Evolutionary conservation across 2,888 invertebrate species (phyloP).

Genomic region (Pelosia muscerda): DNA sequence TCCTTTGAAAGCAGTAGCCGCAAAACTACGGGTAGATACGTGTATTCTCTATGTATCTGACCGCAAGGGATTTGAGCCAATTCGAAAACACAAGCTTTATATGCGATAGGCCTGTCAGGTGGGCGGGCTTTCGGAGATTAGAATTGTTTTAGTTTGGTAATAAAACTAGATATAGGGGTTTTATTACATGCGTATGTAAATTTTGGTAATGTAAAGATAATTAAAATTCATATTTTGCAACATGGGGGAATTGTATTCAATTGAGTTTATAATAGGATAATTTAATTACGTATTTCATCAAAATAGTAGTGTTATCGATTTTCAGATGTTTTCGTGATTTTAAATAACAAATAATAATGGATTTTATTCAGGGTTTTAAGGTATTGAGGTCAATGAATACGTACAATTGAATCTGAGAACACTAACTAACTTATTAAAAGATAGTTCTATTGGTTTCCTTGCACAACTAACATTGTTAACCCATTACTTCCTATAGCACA

Average conservation of each 20-base stretch:
- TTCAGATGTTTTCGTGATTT: too few relatives aligned
- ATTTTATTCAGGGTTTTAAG: too few relatives aligned
- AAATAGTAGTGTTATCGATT: too few relatives aligned
- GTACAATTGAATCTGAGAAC: too few relatives aligned
- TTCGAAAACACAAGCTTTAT: conserved; percentile 14
- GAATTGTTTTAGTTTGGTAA: neutral
- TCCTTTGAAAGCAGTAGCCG: conserved; percentile 34
- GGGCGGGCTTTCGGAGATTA: neutral
- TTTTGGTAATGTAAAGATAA: neutral
- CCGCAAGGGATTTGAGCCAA: conserved; percentile 11
- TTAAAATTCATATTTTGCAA: neutral
- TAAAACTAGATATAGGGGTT: neutral
- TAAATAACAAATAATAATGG: too few relatives aligned
- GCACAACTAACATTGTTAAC: too few relatives aligned
- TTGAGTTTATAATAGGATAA: too few relatives aligned
- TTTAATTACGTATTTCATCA: too few relatives aligned
- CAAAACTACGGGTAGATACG: neutral
- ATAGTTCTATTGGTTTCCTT: too few relatives aligned
- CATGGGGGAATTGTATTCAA: neutral
- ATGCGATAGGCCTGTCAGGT: conserved; percentile 5
- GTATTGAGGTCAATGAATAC: too few relatives aligned
- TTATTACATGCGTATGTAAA: neutral
- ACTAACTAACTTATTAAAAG: too few relatives aligned
- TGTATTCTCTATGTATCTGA: conserved; percentile 12
- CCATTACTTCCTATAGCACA: too few relatives aligned